These are phyloP conservation scores for Pyrochroa serraticornis DNA, from an alignment of 2,888 invertebrate species.

Conservation along the genomic window DNA sequence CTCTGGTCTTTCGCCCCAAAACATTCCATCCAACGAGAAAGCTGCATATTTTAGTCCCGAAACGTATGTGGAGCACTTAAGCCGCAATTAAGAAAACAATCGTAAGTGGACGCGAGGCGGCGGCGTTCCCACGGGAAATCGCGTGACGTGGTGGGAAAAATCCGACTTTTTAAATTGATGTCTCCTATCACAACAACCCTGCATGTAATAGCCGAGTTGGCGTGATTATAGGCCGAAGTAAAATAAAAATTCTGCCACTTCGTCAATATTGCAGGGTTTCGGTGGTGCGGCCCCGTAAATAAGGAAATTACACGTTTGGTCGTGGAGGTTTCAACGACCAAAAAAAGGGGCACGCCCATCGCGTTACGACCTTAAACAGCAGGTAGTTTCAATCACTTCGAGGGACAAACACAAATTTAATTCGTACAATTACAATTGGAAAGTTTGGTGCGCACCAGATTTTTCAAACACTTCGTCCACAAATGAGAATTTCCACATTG, in stretches of 20 bases:
- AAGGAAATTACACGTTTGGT: too few species aligned
- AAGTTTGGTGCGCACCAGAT: too few species aligned
- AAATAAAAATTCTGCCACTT: slow-evolving; percentile 30
- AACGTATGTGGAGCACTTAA: not conserved
- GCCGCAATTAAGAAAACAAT: slow-evolving; percentile 8
- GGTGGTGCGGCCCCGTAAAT: not conserved
- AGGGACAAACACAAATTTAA: too few species aligned
- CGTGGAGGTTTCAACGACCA: too few species aligned
- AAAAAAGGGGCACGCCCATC: too few species aligned
- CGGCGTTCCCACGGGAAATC: slow-evolving; percentile 18
- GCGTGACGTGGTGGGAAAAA: slow-evolving; percentile 13
- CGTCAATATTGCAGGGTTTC: slow-evolving; percentile 21
- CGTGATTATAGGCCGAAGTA: slow-evolving; percentile 12
- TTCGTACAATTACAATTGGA: too few species aligned
- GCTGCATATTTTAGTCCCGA: slow-evolving; percentile 21
- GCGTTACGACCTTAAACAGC: too few species aligned
- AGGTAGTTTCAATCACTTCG: too few species aligned
- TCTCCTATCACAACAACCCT: slow-evolving; percentile 1
- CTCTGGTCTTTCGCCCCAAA: slow-evolving; percentile 16
- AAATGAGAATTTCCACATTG: too few species aligned
- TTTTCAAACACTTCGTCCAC: too few species aligned
- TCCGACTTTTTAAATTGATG: not conserved
- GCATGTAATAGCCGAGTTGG: not conserved
- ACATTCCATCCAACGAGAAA: slow-evolving; percentile 19
- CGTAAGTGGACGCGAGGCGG: slow-evolving; percentile 4